Evolutionary conservation across 1,140 invertebrate genomes (phyloP).

Genomic region (Ceratosolen solmsi): DNA sequence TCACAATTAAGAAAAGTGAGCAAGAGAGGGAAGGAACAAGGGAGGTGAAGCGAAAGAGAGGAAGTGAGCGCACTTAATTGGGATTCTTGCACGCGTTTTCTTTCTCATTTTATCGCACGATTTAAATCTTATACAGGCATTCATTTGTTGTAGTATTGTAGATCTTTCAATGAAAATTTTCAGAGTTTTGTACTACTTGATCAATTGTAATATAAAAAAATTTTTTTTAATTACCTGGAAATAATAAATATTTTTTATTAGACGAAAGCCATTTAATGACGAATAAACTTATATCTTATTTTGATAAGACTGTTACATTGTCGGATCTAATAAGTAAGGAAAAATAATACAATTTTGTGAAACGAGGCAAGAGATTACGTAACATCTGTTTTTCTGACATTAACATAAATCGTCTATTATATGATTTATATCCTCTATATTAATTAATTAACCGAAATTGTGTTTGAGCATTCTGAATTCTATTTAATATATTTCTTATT

Average conservation of each 20-base stretch:
- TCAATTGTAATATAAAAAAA: not conserved
- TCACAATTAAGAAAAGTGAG: constrained; percentile 40
- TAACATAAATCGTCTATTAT: not conserved
- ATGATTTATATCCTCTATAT: constrained; percentile 1
- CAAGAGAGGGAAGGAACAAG: not conserved
- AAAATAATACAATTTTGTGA: not conserved
- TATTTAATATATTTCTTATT: too few species aligned
- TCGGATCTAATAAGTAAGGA: not conserved
- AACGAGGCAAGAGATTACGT: constrained; percentile 20
- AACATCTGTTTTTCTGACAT: constrained; percentile 24
- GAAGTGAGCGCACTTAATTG: constrained; percentile 49
- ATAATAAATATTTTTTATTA: not conserved
- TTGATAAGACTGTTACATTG: not conserved
- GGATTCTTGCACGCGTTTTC: constrained; percentile 49
- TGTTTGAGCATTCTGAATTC: not conserved
- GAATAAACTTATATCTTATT: not conserved
- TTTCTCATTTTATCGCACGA: constrained; percentile 24
- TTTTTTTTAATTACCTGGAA: not conserved
- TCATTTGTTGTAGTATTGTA: constrained; percentile 24
- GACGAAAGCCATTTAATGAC: not conserved
- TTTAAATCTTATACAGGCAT: constrained; percentile 36
- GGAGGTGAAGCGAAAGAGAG: constrained; percentile 28
- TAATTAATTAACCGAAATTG: constrained; percentile 14
- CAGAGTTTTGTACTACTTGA: not conserved
- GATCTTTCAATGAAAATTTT: constrained; percentile 29